Percentiles rank a stretch among this genome's conserved stretches.
These are phyloP conservation scores for Syngnathus scovelli DNA, from an alignment of 2,113 vertebrate genomes.

Conservation along the genomic window DNA sequence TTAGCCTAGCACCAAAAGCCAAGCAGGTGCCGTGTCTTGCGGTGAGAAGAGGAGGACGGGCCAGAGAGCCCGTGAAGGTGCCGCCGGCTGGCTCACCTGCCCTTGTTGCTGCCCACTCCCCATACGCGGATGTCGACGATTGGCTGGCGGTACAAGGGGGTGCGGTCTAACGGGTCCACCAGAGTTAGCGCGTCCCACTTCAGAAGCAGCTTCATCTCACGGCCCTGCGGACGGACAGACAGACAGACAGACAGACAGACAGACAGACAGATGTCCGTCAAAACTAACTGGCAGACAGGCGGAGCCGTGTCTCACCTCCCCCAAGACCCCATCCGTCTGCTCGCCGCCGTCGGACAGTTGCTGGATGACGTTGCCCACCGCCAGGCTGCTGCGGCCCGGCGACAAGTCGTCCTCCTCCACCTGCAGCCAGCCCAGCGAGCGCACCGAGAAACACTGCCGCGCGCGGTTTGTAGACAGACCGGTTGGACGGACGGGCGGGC, in stretches of 20 bases:
- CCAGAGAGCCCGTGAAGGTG: neutral
- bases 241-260: neutral
- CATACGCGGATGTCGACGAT: slow-evolving; percentile 94
- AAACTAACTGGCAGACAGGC: neutral
- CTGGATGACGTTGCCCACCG: slow-evolving; percentile 94
- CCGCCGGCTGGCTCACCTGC: slow-evolving; percentile 76
- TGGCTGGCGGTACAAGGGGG: slow-evolving; percentile 87
- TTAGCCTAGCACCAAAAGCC: neutral
- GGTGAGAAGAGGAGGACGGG: neutral
- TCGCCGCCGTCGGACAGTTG: slow-evolving; percentile 83
- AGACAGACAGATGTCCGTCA: neutral
- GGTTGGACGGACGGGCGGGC: no score
- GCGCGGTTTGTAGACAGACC: neutral
- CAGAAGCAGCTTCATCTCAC: slow-evolving; percentile 92
- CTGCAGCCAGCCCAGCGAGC: slow-evolving; percentile 93
- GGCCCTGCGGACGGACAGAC: slow-evolving; percentile 72
- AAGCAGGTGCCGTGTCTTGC: neutral
- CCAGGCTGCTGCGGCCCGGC: slow-evolving; percentile 91
- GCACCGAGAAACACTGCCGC: slow-evolving; percentile 86
- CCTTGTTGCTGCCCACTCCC: slow-evolving; percentile 95
- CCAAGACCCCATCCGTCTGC: slow-evolving; percentile 72
- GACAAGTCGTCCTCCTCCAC: slow-evolving; percentile 91
- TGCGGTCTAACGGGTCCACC: slow-evolving; percentile 85
- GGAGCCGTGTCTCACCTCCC: slow-evolving; percentile 75
- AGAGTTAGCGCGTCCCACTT: slow-evolving; percentile 91